Percentiles rank a stretch among this genome's conserved stretches.
phyloP scores from a whole-genome alignment of 2,113 vertebrate species.

The Daboia siamensis region DNA sequence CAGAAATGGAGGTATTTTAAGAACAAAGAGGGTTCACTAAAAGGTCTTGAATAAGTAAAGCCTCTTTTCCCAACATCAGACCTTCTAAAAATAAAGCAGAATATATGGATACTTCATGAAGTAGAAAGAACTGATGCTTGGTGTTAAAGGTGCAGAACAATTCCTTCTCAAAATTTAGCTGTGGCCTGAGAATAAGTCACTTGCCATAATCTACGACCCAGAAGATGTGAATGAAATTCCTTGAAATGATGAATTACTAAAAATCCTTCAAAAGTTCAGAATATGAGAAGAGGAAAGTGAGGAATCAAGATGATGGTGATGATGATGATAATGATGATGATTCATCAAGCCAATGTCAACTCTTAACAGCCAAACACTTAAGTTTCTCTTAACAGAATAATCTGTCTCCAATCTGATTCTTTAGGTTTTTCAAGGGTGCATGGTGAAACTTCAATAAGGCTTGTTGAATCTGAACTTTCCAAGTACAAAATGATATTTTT shows the following conservation, averaged over 20 bases:
- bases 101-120: neutral
- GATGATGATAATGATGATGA: neutral
- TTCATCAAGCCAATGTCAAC: neutral
- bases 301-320: neutral
- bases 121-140: neutral
- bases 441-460: neutral
- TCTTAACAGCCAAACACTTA: neutral
- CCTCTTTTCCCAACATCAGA: neutral
- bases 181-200: neutral
- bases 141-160: neutral
- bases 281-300: neutral
- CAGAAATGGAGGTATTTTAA: neutral
- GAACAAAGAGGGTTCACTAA: neutral
- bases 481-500: neutral
- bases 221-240: neutral
- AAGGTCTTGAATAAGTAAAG: neutral
- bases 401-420: neutral
- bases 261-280: neutral
- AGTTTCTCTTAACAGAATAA: neutral
- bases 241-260: neutral
- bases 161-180: neutral
- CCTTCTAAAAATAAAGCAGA: neutral
- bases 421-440: neutral
- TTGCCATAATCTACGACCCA: neutral
- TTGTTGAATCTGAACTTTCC: neutral